Evolutionary conservation across 2,113 vertebrate species (phyloP).

Genomic region (Malurus elegans): DNA sequence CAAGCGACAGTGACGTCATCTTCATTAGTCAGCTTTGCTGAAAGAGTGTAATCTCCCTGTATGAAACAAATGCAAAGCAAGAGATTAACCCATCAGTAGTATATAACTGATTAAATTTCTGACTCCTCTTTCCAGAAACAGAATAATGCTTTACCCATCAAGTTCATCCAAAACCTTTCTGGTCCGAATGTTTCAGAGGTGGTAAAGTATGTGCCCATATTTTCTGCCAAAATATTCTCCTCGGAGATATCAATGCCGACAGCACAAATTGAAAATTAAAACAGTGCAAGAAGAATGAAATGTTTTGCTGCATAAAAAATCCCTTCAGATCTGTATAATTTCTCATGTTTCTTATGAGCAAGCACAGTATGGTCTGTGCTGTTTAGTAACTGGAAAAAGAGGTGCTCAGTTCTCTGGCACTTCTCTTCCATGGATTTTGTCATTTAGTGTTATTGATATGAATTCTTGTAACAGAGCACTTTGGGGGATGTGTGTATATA

Average conservation of each 20-base stretch:
- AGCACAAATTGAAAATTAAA: slow-evolving; percentile 23
- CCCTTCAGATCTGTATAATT: background rate
- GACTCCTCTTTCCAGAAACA: background rate
- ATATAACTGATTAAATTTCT: background rate
- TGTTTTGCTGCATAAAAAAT: background rate
- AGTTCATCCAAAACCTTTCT: background rate
- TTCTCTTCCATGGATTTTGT: background rate
- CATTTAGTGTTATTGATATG: background rate
- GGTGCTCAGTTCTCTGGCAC: background rate
- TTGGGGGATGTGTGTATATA: background rate
- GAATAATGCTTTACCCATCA: background rate
- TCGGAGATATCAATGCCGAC: background rate
- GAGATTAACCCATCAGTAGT: background rate
- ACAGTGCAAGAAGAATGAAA: background rate
- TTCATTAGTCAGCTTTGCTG: slow-evolving; percentile 63
- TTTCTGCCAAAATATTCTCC: background rate
- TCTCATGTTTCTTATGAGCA: background rate
- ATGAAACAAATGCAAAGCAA: background rate
- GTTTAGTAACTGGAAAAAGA: background rate
- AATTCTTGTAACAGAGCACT: background rate
- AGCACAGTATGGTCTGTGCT: background rate
- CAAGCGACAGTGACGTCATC: slow-evolving; percentile 50
- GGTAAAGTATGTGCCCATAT: background rate
- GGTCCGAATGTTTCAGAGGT: background rate
- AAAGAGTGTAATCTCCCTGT: slow-evolving; percentile 70